These are phyloP conservation scores for Microctonus aethiopoides DNA, from an alignment of 2,888 invertebrate species.

Conservation along the genomic window DNA sequence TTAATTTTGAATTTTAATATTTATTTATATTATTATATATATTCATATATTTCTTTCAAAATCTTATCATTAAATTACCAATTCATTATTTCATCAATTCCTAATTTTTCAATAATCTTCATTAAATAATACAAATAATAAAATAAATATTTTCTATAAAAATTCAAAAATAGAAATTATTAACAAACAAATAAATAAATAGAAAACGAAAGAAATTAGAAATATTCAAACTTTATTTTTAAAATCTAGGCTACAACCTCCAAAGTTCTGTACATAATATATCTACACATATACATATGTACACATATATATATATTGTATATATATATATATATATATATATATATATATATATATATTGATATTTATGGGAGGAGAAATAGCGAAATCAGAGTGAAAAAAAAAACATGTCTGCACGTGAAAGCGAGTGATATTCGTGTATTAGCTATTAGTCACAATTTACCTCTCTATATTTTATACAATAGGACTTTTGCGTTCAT, in stretches of 20 bases:
- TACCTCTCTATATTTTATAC: neutral
- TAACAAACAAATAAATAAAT: neutral
- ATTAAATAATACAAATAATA: too few species aligned
- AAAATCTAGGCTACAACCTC: neutral
- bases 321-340: conserved; percentile 27
- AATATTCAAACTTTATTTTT: neutral
- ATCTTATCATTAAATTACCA: too few species aligned
- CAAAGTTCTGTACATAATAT: neutral
- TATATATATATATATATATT: conserved; percentile 20
- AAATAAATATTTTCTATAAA: too few species aligned
- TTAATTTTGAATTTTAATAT: too few species aligned
- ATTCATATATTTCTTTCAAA: too few species aligned
- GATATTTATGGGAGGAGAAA: neutral
- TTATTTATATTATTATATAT: too few species aligned
- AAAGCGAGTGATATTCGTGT: conserved; percentile 12
- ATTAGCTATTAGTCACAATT: neutral
- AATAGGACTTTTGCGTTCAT: neutral
- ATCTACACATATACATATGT: too few species aligned
- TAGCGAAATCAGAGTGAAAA: neutral
- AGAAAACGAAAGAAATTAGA: neutral
- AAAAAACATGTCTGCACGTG: conserved; percentile 24
- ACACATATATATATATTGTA: neutral
- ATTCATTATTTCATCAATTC: too few species aligned
- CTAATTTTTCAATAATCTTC: too few species aligned
- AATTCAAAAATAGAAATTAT: too few species aligned